Conservation (phyloP, 2,888 invertebrate species). For the Metalampra italica region DNA sequence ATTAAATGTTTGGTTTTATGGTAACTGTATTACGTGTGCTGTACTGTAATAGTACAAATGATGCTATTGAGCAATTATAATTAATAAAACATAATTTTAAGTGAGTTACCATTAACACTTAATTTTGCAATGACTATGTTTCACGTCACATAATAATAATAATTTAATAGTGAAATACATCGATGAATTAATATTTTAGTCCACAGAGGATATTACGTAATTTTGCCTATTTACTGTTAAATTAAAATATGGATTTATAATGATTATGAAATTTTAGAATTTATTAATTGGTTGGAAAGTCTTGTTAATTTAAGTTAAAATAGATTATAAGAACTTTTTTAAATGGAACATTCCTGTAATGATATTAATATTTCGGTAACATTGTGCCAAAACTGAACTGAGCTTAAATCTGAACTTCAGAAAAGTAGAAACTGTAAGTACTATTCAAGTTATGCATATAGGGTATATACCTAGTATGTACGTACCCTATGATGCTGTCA, state of each 20-base stretch:
- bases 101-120: slow-evolving; percentile 18
- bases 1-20: slow-evolving; percentile 14
- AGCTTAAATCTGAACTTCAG: too few species aligned
- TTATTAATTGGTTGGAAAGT: slow-evolving; percentile 21
- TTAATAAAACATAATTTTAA: slow-evolving; percentile 7
- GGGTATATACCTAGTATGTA: too few species aligned
- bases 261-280: slow-evolving; percentile 20
- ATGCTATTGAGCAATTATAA: slow-evolving; percentile 3
- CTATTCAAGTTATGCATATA: too few species aligned
- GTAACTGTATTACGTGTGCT: slow-evolving; percentile 6
- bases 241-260: slow-evolving; percentile 21
- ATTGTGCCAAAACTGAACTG: slow-evolving; percentile 5
- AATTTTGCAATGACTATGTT: slow-evolving; percentile 10
- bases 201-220: background rate
- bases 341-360: slow-evolving; percentile 2
- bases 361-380: background rate
- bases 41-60: background rate
- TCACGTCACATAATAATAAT: background rate
- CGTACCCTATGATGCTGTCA: too few species aligned
- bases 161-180: background rate
- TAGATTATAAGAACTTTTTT: slow-evolving; percentile 2
- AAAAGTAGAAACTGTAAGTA: too few species aligned
- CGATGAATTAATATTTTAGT: background rate
- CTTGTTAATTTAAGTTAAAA: background rate
- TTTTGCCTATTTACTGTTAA: slow-evolving; percentile 2